phyloP scores from a whole-genome alignment of 2,797 vertebrate species.

The Semaprochilodus insignis region DNA sequence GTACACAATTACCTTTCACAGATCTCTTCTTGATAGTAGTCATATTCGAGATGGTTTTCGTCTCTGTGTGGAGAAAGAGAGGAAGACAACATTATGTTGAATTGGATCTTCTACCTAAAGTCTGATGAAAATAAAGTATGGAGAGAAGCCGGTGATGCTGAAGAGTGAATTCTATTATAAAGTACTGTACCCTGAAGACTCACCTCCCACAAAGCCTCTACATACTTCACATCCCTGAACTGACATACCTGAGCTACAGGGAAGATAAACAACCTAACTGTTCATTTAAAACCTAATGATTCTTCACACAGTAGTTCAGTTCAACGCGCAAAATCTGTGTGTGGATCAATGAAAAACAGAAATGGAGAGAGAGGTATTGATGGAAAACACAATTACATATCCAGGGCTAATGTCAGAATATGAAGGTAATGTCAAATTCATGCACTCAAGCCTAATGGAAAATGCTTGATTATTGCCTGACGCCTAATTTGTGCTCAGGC shows the following conservation, averaged over 20 bases:
- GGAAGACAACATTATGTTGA: too few relatives aligned
- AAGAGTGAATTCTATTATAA: neutral
- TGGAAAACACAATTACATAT: neutral
- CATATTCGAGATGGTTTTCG: slow-evolving; percentile 3
- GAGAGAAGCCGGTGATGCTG: neutral
- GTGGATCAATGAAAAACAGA: neutral
- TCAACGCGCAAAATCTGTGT: neutral
- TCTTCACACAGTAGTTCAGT: slow-evolving; percentile 3
- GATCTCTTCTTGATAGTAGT: neutral
- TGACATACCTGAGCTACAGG: neutral
- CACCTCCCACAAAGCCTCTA: neutral
- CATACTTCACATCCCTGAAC: neutral
- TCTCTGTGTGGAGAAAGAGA: neutral
- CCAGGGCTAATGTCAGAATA: neutral
- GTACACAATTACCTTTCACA: neutral
- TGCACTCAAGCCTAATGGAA: neutral
- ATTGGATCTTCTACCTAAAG: too few relatives aligned
- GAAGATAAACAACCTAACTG: neutral
- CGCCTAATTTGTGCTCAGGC: neutral
- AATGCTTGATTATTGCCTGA: neutral
- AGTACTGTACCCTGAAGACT: neutral
- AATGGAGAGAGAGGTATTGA: neutral
- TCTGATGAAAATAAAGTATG: neutral
- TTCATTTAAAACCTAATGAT: neutral
- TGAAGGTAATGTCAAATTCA: neutral